These are phyloP conservation scores for Microctonus hyperodae DNA, from an alignment of 2,888 invertebrate species.

Conservation along the genomic window DNA sequence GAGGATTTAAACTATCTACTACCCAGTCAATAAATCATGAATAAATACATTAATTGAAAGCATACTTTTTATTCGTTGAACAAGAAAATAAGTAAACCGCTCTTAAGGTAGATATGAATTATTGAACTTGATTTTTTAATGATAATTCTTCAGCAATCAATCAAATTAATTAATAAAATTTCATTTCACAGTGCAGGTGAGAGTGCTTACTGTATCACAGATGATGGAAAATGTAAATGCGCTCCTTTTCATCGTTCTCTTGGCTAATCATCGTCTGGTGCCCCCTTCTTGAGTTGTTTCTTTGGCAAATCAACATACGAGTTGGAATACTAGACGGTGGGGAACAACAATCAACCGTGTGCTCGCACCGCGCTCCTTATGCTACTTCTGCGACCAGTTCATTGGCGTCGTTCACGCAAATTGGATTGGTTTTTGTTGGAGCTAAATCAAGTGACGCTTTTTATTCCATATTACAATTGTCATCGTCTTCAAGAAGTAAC, in stretches of 20 bases:
- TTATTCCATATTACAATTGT: no score
- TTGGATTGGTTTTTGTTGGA: neutral
- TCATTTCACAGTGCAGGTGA: conserved; percentile 15
- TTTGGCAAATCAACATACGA: conserved; percentile 26
- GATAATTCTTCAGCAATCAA: no score
- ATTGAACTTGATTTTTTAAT: neutral
- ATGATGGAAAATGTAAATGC: conserved; percentile 33
- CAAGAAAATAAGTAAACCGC: neutral
- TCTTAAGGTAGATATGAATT: no score
- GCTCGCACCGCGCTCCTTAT: neutral
- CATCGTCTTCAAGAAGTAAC: neutral
- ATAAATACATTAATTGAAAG: no score
- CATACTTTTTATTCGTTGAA: neutral
- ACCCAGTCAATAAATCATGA: neutral
- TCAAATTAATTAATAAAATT: neutral
- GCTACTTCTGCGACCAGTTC: conserved; percentile 15
- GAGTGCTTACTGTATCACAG: conserved; percentile 32
- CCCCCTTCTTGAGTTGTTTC: conserved; percentile 16
- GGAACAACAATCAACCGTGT: neutral
- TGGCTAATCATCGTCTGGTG: neutral
- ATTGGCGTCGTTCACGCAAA: conserved; percentile 8
- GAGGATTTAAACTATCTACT: conserved; percentile 1
- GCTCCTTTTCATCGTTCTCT: neutral
- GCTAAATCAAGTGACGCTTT: no score
- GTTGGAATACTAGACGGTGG: neutral